Conservation (phyloP, 2,888 invertebrate species). For the Leptura quadrifasciata region DNA sequence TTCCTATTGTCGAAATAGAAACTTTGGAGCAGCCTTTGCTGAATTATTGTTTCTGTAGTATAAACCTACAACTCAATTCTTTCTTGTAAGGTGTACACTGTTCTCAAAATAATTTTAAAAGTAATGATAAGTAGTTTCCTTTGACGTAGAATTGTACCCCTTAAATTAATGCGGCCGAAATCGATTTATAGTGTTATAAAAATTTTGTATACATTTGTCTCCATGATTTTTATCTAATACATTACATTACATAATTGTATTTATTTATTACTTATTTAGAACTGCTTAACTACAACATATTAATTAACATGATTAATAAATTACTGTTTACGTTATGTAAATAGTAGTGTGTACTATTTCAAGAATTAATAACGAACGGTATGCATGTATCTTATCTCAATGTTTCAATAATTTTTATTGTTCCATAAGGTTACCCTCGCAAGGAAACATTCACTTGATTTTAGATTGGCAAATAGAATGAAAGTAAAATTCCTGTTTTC, state of each 20-base stretch:
- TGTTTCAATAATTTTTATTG: background rate
- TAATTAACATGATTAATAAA: constrained; percentile 3
- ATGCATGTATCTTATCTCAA: background rate
- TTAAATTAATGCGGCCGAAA: too few species aligned
- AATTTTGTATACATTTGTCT: too few species aligned
- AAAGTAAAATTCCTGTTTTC: background rate
- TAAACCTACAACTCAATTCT: too few species aligned
- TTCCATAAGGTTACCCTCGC: background rate
- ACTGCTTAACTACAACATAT: background rate
- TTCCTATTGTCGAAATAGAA: too few species aligned
- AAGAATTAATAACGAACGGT: background rate
- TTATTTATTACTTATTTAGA: background rate
- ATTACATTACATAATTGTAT: background rate
- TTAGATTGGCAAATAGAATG: background rate
- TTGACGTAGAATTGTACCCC: too few species aligned
- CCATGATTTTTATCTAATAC: background rate
- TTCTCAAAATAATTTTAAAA: too few species aligned
- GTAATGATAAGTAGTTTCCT: too few species aligned
- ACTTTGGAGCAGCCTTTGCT: too few species aligned
- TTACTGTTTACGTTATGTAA: background rate
- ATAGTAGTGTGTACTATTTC: background rate
- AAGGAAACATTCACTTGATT: background rate
- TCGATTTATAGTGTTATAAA: too few species aligned
- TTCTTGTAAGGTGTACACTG: too few species aligned
- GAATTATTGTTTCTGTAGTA: too few species aligned